A percentile compares a stretch with the other conserved stretches of the same genome.
Evolutionary conservation across 2,797 vertebrate species (phyloP).

Genomic region (Rhinatrema bivittatum): DNA sequence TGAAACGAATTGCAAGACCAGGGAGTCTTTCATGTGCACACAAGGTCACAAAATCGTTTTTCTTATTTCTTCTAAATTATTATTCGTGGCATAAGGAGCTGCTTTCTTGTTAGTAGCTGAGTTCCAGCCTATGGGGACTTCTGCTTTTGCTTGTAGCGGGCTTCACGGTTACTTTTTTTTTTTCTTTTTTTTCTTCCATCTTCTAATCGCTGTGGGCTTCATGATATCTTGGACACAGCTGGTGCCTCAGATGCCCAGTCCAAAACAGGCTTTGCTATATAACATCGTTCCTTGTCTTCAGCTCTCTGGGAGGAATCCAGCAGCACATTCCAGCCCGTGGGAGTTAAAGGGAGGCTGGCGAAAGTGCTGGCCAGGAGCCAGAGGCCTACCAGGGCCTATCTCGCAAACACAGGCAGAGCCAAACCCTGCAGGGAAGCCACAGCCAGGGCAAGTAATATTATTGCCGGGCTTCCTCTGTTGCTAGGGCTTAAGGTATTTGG

Average conservation of each 20-base stretch:
- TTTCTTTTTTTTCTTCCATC: neutral
- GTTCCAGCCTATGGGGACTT: neutral
- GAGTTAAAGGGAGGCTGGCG: neutral
- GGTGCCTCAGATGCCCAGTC: neutral
- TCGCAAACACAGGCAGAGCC: neutral
- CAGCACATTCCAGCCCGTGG: neutral
- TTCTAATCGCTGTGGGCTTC: constrained; percentile 1
- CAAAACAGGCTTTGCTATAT: neutral
- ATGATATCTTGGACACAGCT: constrained; percentile 2
- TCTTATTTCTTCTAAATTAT: too few relatives aligned
- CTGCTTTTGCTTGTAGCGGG: neutral
- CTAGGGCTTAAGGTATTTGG: too few relatives aligned
- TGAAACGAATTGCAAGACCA: too few relatives aligned
- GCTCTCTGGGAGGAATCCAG: neutral
- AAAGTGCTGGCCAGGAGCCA: neutral
- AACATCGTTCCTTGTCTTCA: neutral
- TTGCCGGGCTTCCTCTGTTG: too few relatives aligned
- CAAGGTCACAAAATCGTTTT: too few relatives aligned
- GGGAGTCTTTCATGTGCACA: too few relatives aligned
- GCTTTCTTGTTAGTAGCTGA: constrained; percentile 1
- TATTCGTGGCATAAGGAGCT: constrained; percentile 3
- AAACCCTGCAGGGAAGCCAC: too few relatives aligned
- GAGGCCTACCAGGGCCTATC: neutral
- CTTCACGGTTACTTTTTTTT: too few relatives aligned
- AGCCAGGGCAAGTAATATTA: too few relatives aligned